Evolutionary conservation across 35 echinoderm and acorn worm genomes (phyloP).

Genomic region (Lytechinus pictus): DNA sequence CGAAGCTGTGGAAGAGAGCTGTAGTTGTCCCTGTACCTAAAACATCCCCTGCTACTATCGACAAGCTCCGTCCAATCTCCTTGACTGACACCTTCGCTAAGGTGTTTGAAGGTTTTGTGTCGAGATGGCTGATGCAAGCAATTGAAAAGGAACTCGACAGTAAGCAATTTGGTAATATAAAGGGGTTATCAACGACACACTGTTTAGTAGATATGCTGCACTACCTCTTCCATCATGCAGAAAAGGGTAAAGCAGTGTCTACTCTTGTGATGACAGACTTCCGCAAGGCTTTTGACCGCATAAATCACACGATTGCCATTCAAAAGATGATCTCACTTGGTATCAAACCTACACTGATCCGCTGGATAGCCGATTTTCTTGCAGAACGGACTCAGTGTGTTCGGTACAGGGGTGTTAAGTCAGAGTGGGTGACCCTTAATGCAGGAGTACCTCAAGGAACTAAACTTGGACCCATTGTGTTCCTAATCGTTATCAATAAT

Average conservation of each 20-base stretch:
- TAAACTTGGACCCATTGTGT: conserved; percentile 70
- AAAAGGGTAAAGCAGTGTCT: conserved; percentile 11
- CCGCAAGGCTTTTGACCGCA: conserved; percentile 61
- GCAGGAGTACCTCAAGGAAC: conserved; percentile 66
- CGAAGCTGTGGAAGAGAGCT: conserved; percentile 63
- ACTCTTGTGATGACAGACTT: conserved; percentile 65
- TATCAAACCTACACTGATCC: conserved; percentile 40
- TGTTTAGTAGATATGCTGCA: conserved; percentile 56
- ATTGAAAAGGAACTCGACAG: conserved; percentile 24
- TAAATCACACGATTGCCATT: conserved; percentile 32
- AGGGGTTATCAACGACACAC: conserved; percentile 59
- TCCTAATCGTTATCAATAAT: conserved; percentile 71
- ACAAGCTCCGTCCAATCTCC: conserved; percentile 71
- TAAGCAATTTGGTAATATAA: conserved; percentile 69
- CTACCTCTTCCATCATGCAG: conserved; percentile 51
- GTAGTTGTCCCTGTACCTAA: conserved; percentile 72
- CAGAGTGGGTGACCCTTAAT: conserved; percentile 51
- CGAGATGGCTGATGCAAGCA: conserved; percentile 52
- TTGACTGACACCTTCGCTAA: conserved; percentile 70
- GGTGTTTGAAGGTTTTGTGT: conserved; percentile 61
- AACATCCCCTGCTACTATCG: conserved; percentile 47
- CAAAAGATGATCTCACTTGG: conserved; percentile 55
- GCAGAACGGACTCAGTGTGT: conserved; percentile 53
- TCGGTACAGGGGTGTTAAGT: conserved; percentile 37
- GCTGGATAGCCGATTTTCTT: conserved; percentile 62